Evolutionary conservation across 2,888 invertebrate species (phyloP), one percentile per base, ranked within the genome.

Genomic region (Branchellion lobata): DNA sequence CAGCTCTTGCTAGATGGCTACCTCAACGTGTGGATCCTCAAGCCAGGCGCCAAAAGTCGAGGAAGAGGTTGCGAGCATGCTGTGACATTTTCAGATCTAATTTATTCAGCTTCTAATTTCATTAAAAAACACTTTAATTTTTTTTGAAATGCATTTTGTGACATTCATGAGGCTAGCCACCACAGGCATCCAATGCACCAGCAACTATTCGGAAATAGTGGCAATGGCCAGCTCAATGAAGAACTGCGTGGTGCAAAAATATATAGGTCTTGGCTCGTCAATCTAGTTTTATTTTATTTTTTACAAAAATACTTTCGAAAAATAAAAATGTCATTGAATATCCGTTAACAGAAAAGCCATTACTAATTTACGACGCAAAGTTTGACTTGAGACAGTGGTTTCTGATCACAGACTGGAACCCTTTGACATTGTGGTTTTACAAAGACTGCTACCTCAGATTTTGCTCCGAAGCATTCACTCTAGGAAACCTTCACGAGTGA

Each of bases 341-440:
- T n/a, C n/a, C 40, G 21, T n/a, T 90, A 90, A 81, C 90, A 94
- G 95, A 96, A 89, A 91, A 92, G 81, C 96, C 96, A 0, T 88
- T 96, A 78, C 91, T 95, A 74, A 92, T 96, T 83, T 92, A 95
- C 88, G 91, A 93, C 85, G 95, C 95, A 0, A 96, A 96, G 89
- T 96, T 96, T 86, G 96, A 96, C 88, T 95, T 96, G 83, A 91
- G 96, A 5, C 96, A 96, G 88, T 96, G 96, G 96, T 96, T 96
- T 88, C 89, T 96, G 82, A 92, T 96, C 29, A 94, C 95, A 0
- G 93, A 92, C 86, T 93, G 93, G 85, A 93, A 94, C 85, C 96
- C 96, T 0, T 88, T 96, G 47, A 93, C 93, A 0, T 91, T 96
- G 82, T 96, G 95, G 94, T 92, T 96, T 90, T 96, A 95, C 89